phyloP scores from a whole-genome alignment of 2,888 invertebrate species.

The Beris morrisii region DNA sequence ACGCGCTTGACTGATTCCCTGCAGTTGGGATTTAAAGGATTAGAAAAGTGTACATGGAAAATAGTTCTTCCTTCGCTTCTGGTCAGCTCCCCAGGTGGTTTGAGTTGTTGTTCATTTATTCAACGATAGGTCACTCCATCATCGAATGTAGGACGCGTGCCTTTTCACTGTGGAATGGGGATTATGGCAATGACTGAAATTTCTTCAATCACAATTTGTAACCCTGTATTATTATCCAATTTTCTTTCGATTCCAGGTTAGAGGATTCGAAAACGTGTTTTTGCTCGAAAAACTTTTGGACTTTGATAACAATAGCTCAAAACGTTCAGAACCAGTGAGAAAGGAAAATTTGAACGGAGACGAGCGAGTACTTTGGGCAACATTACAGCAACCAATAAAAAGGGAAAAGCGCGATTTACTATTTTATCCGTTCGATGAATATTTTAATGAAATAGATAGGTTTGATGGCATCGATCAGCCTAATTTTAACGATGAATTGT shows the following conservation, averaged over 20 bases:
- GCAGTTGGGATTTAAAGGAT: conserved; percentile 7
- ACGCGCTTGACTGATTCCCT: too few species aligned
- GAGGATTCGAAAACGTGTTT: conserved; percentile 40
- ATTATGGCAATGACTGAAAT: too few species aligned
- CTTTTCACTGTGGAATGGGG: too few species aligned
- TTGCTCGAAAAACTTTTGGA: conserved; percentile 38
- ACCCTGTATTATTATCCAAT: background rate
- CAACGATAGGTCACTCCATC: too few species aligned
- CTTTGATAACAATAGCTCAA: conserved; percentile 28
- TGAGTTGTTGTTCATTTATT: too few species aligned
- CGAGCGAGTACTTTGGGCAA: conserved; percentile 41
- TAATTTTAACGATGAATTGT: conserved; percentile 80
- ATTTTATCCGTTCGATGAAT: conserved; percentile 27
- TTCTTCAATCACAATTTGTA: too few species aligned
- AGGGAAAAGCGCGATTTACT: conserved; percentile 41
- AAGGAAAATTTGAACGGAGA: conserved; percentile 36
- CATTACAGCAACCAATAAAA: conserved; percentile 40
- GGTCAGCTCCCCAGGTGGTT: background rate
- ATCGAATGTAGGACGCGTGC: too few species aligned
- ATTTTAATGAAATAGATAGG: conserved; percentile 26
- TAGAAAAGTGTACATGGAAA: conserved; percentile 1
- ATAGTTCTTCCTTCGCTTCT: conserved; percentile 4
- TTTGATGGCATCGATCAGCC: background rate
- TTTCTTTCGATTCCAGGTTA: conserved; percentile 36
- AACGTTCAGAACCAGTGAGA: conserved; percentile 30